Evolutionary conservation across 1,140 invertebrate species (phyloP).

Genomic region (Ylistrum balloti): DNA sequence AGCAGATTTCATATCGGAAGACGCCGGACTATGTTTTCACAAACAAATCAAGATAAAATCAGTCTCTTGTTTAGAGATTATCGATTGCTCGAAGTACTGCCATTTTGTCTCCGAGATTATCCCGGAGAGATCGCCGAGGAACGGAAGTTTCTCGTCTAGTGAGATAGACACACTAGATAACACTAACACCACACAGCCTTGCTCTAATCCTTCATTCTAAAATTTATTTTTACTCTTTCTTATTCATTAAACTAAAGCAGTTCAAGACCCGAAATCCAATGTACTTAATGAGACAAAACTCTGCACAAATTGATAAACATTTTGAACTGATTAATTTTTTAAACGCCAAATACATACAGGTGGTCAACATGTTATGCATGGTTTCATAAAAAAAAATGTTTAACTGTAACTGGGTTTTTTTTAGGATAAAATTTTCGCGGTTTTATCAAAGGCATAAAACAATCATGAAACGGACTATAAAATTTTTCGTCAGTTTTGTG

Average conservation of each 20-base stretch:
- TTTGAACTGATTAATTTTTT: background rate
- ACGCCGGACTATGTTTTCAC: background rate
- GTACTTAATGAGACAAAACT: background rate
- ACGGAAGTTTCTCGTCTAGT: background rate
- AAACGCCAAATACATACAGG: background rate
- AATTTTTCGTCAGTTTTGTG: no score
- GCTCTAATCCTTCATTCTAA: conserved; percentile 1
- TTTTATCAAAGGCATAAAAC: no score
- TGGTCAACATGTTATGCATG: no score
- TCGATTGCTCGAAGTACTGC: background rate
- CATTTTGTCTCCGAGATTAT: conserved; percentile 10
- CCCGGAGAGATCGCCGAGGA: background rate
- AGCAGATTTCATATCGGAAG: no score
- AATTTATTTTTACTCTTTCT: conserved; percentile 1
- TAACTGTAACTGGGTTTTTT: no score
- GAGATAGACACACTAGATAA: background rate
- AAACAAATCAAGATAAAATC: conserved; percentile 17
- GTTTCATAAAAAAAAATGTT: no score
- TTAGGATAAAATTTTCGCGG: no score
- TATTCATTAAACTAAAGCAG: background rate
- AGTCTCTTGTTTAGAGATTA: conserved; percentile 20
- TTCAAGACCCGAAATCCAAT: background rate
- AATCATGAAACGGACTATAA: no score
- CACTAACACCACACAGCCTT: background rate
- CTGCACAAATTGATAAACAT: background rate